These are phyloP conservation scores for Heliconius charithonia DNA, from an alignment of 2,888 invertebrate genomes.

Conservation along the genomic window DNA sequence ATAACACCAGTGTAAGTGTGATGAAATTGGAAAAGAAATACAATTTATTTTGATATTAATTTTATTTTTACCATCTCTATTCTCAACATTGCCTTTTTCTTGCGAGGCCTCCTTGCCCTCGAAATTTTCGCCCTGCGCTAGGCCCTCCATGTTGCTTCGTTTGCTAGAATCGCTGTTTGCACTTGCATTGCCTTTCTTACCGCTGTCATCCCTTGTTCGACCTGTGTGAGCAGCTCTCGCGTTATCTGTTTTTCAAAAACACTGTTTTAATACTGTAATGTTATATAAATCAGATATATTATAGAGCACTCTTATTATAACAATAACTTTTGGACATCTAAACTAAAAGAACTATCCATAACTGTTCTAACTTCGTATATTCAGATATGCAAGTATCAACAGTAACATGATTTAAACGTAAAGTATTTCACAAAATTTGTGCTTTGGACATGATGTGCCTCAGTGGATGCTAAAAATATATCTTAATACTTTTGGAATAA, in stretches of 20 bases:
- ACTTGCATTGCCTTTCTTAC: conserved; percentile 77
- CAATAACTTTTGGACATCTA: too few species aligned
- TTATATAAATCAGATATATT: too few species aligned
- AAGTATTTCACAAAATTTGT: too few species aligned
- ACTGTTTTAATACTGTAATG: conserved; percentile 7
- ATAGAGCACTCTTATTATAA: too few species aligned
- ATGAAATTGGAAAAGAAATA: conserved; percentile 8
- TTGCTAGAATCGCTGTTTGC: conserved; percentile 67
- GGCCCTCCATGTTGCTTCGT: conserved; percentile 77
- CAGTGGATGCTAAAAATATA: too few species aligned
- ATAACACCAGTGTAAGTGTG: background rate
- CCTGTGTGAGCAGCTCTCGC: conserved; percentile 69
- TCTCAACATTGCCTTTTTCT: conserved; percentile 67
- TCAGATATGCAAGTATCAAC: background rate
- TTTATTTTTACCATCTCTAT: conserved; percentile 64
- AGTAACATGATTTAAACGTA: too few species aligned
- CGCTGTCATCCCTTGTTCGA: conserved; percentile 78
- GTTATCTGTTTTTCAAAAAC: conserved; percentile 67
- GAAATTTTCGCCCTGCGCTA: conserved; percentile 76
- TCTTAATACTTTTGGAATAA: background rate
- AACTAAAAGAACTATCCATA: too few species aligned
- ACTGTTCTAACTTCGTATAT: background rate
- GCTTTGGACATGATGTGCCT: too few species aligned
- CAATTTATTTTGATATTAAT: background rate
- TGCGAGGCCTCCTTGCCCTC: conserved; percentile 74